Percentiles rank a stretch among this genome's conserved stretches.
Evolutionary conservation across 2,888 invertebrate species (phyloP).

Genomic region (Adela reaumurella): DNA sequence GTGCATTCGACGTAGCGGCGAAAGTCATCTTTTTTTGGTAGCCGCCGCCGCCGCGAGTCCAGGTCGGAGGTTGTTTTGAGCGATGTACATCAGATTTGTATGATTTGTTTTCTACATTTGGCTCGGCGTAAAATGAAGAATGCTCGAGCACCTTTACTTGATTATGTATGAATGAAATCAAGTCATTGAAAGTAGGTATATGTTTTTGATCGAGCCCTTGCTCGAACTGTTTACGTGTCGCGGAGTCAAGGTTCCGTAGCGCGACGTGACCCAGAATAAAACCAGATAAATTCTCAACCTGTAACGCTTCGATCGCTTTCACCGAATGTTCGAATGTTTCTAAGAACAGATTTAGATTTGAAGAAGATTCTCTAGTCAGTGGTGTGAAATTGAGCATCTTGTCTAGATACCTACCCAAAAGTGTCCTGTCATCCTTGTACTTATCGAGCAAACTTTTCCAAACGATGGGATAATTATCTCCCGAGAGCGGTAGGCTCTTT

Average conservation of each 20-base stretch:
- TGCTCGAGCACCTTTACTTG: no score
- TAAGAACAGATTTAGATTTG: constrained; percentile 1
- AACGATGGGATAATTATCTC: constrained; percentile 7
- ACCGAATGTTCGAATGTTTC: constrained; percentile 8
- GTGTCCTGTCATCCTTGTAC: constrained; percentile 9
- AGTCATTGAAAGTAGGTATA: no score
- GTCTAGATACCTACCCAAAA: constrained; percentile 7
- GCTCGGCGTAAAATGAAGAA: no score
- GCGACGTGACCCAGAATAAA: constrained; percentile 8
- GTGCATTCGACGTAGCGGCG: no score
- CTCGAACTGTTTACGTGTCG: no score
- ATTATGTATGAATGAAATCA: no score
- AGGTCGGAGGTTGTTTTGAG: no score
- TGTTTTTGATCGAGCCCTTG: no score
- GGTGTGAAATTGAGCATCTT: constrained; percentile 2
- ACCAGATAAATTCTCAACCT: constrained; percentile 5
- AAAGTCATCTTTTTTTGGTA: no score
- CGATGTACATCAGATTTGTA: no score
- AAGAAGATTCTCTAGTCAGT: neutral
- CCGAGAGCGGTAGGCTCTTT: neutral
- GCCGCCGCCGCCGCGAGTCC: no score
- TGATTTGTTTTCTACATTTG: no score
- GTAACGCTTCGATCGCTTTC: constrained; percentile 8
- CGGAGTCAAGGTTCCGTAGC: neutral
- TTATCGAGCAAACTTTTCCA: constrained; percentile 10